These are phyloP conservation scores for Diadophis punctatus DNA, from an alignment of 2,113 vertebrate species.

Conservation along the genomic window DNA sequence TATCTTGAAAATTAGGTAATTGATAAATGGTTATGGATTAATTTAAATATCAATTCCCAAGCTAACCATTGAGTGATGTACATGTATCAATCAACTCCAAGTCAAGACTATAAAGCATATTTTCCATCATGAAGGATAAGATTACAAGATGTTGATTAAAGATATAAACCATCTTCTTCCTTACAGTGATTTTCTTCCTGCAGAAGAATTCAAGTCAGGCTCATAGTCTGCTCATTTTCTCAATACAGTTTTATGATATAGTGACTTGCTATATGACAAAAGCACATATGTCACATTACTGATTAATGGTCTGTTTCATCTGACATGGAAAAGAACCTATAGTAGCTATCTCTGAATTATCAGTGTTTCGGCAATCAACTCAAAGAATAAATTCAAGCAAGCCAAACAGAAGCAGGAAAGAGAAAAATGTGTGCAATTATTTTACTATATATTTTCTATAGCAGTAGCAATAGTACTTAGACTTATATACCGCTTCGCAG, in stretches of 20 bases:
- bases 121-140: not conserved
- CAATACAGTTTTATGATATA: not conserved
- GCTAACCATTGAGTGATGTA: not conserved
- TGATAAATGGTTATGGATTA: not conserved
- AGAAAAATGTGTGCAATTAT: not conserved
- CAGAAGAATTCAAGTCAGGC: not conserved
- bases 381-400: constrained; percentile 36
- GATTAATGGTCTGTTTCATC: not conserved
- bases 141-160: not conserved
- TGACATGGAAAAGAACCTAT: constrained; percentile 29
- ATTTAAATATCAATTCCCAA: not conserved
- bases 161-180: not conserved
- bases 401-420: constrained; percentile 32
- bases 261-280: not conserved
- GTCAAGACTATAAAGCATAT: constrained; percentile 9
- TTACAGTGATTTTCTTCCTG: rapidly evolving
- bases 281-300: constrained; percentile 7
- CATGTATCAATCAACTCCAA: not conserved
- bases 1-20: not conserved
- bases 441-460: not conserved
- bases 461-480: not conserved
- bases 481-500: not conserved
- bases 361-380: constrained; percentile 18
- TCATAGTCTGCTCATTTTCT: not conserved
- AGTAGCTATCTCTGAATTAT: constrained; percentile 34